Percentiles rank a stretch among this genome's conserved stretches.
Evolutionary conservation across 2,888 invertebrate species (phyloP).

Genomic region (Acronicta psi): DNA sequence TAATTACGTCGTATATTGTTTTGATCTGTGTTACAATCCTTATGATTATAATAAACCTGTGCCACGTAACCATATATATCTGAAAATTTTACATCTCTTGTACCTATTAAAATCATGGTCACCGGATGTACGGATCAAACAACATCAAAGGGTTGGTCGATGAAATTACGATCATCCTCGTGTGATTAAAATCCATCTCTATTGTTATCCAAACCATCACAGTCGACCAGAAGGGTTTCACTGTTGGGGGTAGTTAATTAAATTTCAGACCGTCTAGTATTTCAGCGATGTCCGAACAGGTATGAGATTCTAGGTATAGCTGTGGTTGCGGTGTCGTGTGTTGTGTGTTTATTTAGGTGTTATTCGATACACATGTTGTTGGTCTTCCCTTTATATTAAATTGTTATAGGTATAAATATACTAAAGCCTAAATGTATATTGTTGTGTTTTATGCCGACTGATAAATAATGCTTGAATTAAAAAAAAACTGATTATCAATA

Average conservation of each 20-base stretch:
- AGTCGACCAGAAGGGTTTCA: constrained; percentile 63
- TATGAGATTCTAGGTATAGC: constrained; percentile 29
- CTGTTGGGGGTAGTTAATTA: constrained; percentile 76
- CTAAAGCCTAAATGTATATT: neutral
- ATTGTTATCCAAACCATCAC: constrained; percentile 66
- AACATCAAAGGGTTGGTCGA: constrained; percentile 38
- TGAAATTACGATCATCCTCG: constrained; percentile 43
- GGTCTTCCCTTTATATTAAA: constrained; percentile 3
- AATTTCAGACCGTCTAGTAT: constrained; percentile 81
- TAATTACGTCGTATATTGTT: neutral
- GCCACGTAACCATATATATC: neutral
- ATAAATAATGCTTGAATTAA: too few species aligned
- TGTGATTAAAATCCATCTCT: constrained; percentile 39
- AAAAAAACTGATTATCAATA: too few species aligned
- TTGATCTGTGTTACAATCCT: neutral
- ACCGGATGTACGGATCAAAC: constrained; percentile 7
- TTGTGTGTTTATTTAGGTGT: constrained; percentile 22
- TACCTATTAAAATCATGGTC: constrained; percentile 14
- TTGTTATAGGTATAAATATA: neutral
- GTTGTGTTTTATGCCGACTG: neutral
- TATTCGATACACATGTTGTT: constrained; percentile 2
- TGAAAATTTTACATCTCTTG: neutral
- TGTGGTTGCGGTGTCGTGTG: constrained; percentile 12
- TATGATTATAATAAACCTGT: neutral
- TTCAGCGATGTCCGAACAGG: constrained; percentile 66